Percentiles rank a stretch among this genome's conserved stretches.
phyloP scores from a whole-genome alignment of 1,140 invertebrate species.

The Formica exsecta region DNA sequence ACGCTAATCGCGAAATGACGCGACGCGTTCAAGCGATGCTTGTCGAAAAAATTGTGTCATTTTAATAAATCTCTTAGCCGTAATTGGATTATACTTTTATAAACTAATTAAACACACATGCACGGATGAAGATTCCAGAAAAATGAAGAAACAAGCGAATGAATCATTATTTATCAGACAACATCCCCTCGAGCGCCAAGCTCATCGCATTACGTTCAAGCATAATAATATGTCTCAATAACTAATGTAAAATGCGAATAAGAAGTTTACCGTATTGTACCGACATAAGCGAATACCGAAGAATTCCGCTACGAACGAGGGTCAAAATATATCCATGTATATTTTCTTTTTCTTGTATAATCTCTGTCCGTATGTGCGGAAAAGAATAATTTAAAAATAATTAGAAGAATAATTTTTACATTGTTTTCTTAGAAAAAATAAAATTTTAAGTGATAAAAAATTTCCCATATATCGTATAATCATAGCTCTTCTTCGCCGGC shows the following conservation, averaged over 20 bases:
- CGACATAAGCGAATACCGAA: not conserved
- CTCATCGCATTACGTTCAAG: too few relatives aligned
- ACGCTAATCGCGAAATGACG: not conserved
- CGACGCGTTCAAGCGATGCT: not conserved
- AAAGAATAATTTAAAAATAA: too few relatives aligned
- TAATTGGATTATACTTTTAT: not conserved
- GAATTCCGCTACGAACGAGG: slow-evolving; percentile 13
- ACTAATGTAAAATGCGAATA: too few relatives aligned
- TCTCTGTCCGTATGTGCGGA: too few relatives aligned
- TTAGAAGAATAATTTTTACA: too few relatives aligned
- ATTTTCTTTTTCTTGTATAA: too few relatives aligned
- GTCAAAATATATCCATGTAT: not conserved
- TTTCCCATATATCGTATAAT: too few relatives aligned
- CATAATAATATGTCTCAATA: too few relatives aligned
- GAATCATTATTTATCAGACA: too few relatives aligned
- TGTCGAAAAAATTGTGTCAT: not conserved
- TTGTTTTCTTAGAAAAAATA: too few relatives aligned
- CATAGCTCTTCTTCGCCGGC: slow-evolving; percentile 32
- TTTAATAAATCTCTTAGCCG: not conserved
- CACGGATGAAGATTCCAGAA: not conserved
- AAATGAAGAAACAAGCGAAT: not conserved
- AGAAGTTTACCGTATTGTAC: slow-evolving; percentile 12
- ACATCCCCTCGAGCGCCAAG: too few relatives aligned
- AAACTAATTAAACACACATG: not conserved
- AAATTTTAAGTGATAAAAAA: too few relatives aligned